Percentiles rank a stretch among this genome's conserved stretches.
Evolutionary conservation across 1,140 invertebrate genomes (phyloP).

Genomic region (Pogonomyrmex barbatus): DNA sequence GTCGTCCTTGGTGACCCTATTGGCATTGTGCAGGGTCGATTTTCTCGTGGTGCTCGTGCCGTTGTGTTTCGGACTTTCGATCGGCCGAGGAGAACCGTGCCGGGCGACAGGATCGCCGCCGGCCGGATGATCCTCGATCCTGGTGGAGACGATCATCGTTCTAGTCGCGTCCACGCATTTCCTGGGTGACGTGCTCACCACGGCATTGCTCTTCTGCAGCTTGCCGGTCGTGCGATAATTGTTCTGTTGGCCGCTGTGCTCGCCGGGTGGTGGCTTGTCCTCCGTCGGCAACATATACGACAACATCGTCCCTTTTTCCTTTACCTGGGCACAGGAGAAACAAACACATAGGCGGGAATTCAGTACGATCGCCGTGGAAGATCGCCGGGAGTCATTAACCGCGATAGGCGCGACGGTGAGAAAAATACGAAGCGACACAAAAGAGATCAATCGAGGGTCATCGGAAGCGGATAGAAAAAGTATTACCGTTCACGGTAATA

Average conservation of each 20-base stretch:
- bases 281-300: conserved; percentile 86
- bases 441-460: conserved; percentile 56
- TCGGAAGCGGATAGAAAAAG: conserved; percentile 46
- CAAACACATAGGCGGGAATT: conserved; percentile 33
- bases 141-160: conserved; percentile 79
- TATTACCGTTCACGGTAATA: conserved; percentile 44
- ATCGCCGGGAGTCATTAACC: conserved; percentile 49
- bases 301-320: conserved; percentile 81
- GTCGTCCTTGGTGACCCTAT: conserved; percentile 83
- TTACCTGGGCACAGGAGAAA: conserved; percentile 53
- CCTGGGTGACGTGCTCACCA: conserved; percentile 74
- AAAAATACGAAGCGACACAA: conserved; percentile 52
- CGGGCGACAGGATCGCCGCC: conserved; percentile 71
- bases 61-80: conserved; percentile 82
- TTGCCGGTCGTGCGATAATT: conserved; percentile 64
- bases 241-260: conserved; percentile 75
- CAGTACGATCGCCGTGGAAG: conserved; percentile 17
- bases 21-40: conserved; percentile 81
- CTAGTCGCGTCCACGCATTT: conserved; percentile 68
- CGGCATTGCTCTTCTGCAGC: conserved; percentile 62
- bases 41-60: conserved; percentile 78
- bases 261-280: conserved; percentile 84
- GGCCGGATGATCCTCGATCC: conserved; percentile 75
- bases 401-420: conserved; percentile 25
- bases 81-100: conserved; percentile 66